Base-by-base conservation (phyloP, 1,140 invertebrate species). In the Saxidomus purpurata region DNA sequence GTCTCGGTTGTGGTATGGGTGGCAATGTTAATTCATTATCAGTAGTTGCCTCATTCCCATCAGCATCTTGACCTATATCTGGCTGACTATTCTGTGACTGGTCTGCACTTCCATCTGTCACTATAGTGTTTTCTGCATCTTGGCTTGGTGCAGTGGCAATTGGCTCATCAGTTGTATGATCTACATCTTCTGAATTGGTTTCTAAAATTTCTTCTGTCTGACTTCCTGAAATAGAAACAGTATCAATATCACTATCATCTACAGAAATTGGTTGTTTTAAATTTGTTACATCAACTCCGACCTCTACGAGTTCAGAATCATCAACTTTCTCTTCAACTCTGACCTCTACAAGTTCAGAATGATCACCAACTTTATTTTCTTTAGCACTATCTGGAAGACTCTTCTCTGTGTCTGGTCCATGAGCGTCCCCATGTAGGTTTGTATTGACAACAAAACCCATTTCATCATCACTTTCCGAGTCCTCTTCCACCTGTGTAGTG, bases 341-440 rank as follows among this genome's bases (percentile, higher is more conserved):
- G 11, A 22, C 28, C 3, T 79, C 28, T 15, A n/a, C n/a, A n/a
- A n/a, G n/a, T n/a, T n/a, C n/a, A n/a, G n/a, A n/a, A n/a, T n/a
- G n/a, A n/a, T n/a, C n/a, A n/a, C n/a, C n/a, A n/a, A n/a, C n/a
- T n/a, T n/a, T n/a, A n/a, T n/a, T n/a, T n/a, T n/a, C n/a, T n/a
- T n/a, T n/a, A n/a, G n/a, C n/a, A n/a, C n/a, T n/a, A n/a, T 15
- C 25, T 34, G 31, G 31, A 4, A 49, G 40, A 40, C 3, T 22
- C 4, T 38, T n/a, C 40, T 49, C 69, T 74, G 36, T 55, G 9
- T 34, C 19, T 79, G 40, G 3, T 17, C 28, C n/a, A 83, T 67
- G 61, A 59, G 80, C 80, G 80, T 83, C 80, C 80, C 80, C 80
- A 83, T 67, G 8, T 28, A 2, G 22, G 38, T 69, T 25, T 83